Conservation (phyloP, 1,140 invertebrate species). For the Piezodorus guildinii region DNA sequence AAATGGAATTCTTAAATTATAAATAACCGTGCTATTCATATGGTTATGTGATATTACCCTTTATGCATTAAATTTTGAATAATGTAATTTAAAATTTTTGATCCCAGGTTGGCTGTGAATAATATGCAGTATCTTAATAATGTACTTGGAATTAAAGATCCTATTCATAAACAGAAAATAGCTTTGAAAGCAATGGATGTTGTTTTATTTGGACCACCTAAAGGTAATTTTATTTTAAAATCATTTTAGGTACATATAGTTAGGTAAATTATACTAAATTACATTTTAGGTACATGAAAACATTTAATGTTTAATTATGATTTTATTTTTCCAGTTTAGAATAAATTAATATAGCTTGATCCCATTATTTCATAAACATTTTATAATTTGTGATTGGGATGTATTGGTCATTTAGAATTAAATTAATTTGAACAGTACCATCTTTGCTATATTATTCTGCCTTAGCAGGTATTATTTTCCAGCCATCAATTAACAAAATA, state of each 20-base stretch:
- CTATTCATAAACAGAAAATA: constrained; percentile 92
- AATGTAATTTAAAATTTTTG: not conserved
- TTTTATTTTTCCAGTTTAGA: too few relatives aligned
- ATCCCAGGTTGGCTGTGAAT: constrained; percentile 73
- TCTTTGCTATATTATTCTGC: not conserved
- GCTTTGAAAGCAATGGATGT: constrained; percentile 94
- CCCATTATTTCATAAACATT: too few relatives aligned
- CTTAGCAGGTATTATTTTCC: too few relatives aligned
- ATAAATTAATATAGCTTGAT: too few relatives aligned
- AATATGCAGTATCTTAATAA: constrained; percentile 78
- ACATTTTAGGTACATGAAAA: too few relatives aligned
- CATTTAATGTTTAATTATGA: too few relatives aligned
- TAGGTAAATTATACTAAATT: too few relatives aligned
- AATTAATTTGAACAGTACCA: not conserved
- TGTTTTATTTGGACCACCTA: constrained; percentile 92
- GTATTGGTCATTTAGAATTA: not conserved
- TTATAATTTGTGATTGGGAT: too few relatives aligned
- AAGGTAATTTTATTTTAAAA: constrained; percentile 49
- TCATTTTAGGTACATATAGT: too few relatives aligned
- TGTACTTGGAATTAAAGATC: constrained; percentile 89
- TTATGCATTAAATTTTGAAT: not conserved
- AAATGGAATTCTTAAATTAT: too few relatives aligned
- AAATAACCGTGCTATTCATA: not conserved
- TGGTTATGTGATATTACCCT: not conserved
- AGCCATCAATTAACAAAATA: too few relatives aligned